phyloP scores from a whole-genome alignment of 1,140 invertebrate genomes.

The Pachyrhynchus sulphureomaculatus region DNA sequence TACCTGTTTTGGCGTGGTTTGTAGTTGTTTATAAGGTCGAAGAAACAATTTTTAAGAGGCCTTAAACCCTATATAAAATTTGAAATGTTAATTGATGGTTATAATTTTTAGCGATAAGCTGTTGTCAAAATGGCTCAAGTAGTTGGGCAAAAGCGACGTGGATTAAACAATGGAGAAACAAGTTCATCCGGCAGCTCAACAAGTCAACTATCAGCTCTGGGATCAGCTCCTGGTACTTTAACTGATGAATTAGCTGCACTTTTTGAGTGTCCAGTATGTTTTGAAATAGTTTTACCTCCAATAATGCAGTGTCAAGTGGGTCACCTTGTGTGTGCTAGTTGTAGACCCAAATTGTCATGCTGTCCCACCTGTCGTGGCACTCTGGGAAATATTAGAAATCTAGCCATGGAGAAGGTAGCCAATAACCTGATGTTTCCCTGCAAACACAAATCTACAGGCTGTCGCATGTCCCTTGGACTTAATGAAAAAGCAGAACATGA shows the following conservation, averaged over 20 bases:
- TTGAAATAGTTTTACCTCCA: constrained; percentile 98
- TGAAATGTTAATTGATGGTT: background rate
- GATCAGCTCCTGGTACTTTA: constrained; percentile 56
- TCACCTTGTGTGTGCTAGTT: constrained; percentile 90
- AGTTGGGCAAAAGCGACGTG: constrained; percentile 39
- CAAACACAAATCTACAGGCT: constrained; percentile 97
- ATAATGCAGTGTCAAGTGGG: constrained; percentile 88
- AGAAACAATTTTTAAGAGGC: background rate
- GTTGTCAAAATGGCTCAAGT: constrained; percentile 36
- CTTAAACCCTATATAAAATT: background rate
- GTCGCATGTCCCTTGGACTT: constrained; percentile 87
- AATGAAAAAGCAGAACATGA: constrained; percentile 98
- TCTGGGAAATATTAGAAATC: constrained; percentile 94
- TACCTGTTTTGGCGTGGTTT: no score
- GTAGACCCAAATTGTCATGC: constrained; percentile 92
- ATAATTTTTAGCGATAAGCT: no score
- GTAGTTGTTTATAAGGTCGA: no score
- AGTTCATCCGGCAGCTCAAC: constrained; percentile 36
- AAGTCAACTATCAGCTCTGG: constrained; percentile 33
- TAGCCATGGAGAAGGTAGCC: constrained; percentile 99
- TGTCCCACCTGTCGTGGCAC: constrained; percentile 98
- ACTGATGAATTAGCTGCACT: constrained; percentile 89
- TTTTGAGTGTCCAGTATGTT: constrained; percentile 99
- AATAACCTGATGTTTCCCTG: constrained; percentile 98
- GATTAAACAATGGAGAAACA: constrained; percentile 33